Percentiles rank a stretch among this genome's conserved stretches.
These are phyloP conservation scores for Polypterus bichir DNA, from an alignment of 2,113 vertebrate genomes.

Conservation along the genomic window DNA sequence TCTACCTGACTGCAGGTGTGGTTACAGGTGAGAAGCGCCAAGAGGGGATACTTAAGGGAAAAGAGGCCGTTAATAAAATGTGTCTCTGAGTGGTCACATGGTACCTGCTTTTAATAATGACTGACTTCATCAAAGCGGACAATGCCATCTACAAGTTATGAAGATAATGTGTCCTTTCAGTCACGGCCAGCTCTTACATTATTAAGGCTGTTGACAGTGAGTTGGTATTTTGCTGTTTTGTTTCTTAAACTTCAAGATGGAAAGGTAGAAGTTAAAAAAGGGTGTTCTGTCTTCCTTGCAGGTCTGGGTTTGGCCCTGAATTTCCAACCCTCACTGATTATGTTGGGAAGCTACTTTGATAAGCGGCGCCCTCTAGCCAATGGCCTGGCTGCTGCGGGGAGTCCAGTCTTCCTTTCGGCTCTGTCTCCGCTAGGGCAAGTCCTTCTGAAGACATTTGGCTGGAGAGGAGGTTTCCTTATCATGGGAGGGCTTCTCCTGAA, in stretches of 20 bases:
- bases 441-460: constrained; percentile 53
- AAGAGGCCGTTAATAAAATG: background rate
- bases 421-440: constrained; percentile 57
- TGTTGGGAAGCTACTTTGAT: constrained; percentile 58
- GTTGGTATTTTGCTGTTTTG: background rate
- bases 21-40: constrained; percentile 43
- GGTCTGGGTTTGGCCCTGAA: constrained; percentile 50
- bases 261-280: too few species aligned
- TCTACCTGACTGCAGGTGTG: constrained; percentile 54
- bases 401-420: constrained; percentile 54
- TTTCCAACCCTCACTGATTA: constrained; percentile 61
- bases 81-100: background rate
- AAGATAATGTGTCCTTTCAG: too few species aligned
- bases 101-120: too few species aligned
- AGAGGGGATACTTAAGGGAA: background rate
- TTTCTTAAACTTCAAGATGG: background rate
- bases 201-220: too few species aligned
- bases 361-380: constrained; percentile 57
- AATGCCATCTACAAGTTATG: too few species aligned
- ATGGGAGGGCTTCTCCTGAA: constrained; percentile 59
- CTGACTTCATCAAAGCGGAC: too few species aligned
- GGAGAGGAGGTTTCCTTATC: constrained; percentile 62
- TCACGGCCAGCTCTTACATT: too few species aligned
- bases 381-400: constrained; percentile 58
- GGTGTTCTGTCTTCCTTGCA: background rate